Base-by-base conservation (phyloP, 2,113 vertebrate genomes). In the Collichthys lucidus region DNA sequence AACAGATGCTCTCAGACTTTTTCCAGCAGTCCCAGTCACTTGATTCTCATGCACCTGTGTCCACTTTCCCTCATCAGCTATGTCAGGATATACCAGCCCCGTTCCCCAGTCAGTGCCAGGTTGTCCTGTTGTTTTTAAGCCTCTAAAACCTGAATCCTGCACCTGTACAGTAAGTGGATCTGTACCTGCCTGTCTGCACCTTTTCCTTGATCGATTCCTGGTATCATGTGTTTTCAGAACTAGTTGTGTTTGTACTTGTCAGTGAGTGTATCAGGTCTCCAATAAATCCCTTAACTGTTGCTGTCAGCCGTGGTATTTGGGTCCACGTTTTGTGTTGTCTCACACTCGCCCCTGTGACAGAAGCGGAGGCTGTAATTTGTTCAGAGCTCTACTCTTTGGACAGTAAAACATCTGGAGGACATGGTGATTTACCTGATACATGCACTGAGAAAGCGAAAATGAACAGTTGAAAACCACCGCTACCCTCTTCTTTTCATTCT, bases 391-490 rank as follows among this genome's bases (percentile, higher is more conserved):
- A 26, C 53, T 62, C 56, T 80, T 57, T 59, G 53, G 10, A 16
- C 15, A 0, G 60, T n/a, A 42, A 77, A 87, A 84, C 89, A 86
- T 71, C 85, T 91, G 89, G 57, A 86, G 52, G 17, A 44, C 49
- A 8, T 55, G 40, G 19, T 56, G 47, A 63, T 66, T 70, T 8
- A 65, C 26, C 52, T 76, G 14, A 75, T 68, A 63, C 69, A 67
- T 57, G 83, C 68, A 68, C 69, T 59, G 47, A 49, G 44, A 86
- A 79, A 81, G 42, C 11, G 15, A 84, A 84, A 88, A 90, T 64
- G 22, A 90, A 62, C 74, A 59, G 69, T 67, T 75, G 72, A 74
- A 42, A 47, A 57, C 6, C 61, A 52, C 10, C 4, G 55, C 26
- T 35, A 9, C 29, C 52, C 56, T 79, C 52, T 84, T 78, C 56